A percentile compares a stretch with the other conserved stretches of the same genome.
Evolutionary conservation across 2,797 vertebrate genomes (phyloP).

Genomic region (Uromys caudimaculatus): DNA sequence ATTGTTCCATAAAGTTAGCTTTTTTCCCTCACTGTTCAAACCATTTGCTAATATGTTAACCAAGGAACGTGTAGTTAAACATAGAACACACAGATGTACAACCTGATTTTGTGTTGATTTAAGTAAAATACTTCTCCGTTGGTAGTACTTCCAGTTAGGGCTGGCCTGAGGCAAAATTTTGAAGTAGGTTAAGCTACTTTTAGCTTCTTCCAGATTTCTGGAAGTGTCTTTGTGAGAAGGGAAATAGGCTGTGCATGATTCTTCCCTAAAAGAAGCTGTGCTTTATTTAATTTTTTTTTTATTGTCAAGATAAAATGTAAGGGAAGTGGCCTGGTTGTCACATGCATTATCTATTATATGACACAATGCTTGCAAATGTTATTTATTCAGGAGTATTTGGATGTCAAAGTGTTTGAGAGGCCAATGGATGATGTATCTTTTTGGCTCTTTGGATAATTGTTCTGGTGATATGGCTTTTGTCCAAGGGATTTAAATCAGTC

Average conservation of each 20-base stretch:
- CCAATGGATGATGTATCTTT: background rate
- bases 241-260: background rate
- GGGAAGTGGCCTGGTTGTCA: background rate
- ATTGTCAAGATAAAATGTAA: background rate
- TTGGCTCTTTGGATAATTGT: background rate
- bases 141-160: background rate
- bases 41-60: conserved; percentile 34
- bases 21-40: conserved; percentile 3
- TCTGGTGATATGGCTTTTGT: background rate
- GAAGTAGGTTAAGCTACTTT: conserved; percentile 67
- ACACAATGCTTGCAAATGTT: background rate
- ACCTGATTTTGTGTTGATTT: conserved; percentile 65
- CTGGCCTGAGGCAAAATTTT: conserved; percentile 61
- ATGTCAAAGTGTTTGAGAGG: conserved; percentile 4
- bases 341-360: background rate
- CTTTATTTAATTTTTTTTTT: background rate
- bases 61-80: conserved; percentile 44
- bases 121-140: conserved; percentile 47
- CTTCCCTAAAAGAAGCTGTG: background rate
- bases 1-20: conserved; percentile 16
- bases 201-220: conserved; percentile 50
- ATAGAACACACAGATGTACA: conserved; percentile 32
- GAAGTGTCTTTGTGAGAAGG: background rate
- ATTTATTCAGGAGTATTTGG: background rate
- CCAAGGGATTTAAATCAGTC: background rate